Conservation (phyloP, 2,888 invertebrate genomes). For the Punctoribates punctum region DNA sequence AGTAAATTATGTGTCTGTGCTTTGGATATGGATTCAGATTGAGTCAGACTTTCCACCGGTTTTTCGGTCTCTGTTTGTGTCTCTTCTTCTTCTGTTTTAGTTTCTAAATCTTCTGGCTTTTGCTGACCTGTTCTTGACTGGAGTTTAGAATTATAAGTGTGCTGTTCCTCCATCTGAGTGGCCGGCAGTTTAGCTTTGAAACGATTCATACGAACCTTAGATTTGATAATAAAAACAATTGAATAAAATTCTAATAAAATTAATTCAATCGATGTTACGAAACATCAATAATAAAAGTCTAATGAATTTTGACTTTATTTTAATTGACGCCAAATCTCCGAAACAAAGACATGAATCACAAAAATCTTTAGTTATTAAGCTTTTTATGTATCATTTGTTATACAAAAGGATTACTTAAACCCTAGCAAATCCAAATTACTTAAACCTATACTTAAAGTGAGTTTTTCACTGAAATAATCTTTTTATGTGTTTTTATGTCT, state of each 20-base stretch:
- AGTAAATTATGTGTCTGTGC: not conserved
- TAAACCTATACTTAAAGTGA: too few species aligned
- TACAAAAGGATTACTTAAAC: too few species aligned
- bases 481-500: too few species aligned
- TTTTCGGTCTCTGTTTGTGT: not conserved
- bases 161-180: conserved; percentile 36
- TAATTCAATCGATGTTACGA: not conserved
- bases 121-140: conserved; percentile 12
- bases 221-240: not conserved
- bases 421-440: too few species aligned
- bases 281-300: not conserved
- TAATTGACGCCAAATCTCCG: not conserved
- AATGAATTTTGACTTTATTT: not conserved
- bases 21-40: not conserved
- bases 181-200: conserved; percentile 49
- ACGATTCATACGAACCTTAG: conserved; percentile 48
- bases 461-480: too few species aligned
- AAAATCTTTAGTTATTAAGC: too few species aligned
- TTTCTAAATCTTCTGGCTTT: not conserved
- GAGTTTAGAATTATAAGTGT: conserved; percentile 31
- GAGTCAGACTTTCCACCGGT: not conserved
- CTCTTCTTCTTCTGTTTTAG: not conserved
- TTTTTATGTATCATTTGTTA: too few species aligned
- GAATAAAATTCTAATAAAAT: not conserved
- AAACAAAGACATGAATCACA: not conserved